Base-by-base conservation (phyloP, 2,888 invertebrate species). In the Oscheius onirici region DNA sequence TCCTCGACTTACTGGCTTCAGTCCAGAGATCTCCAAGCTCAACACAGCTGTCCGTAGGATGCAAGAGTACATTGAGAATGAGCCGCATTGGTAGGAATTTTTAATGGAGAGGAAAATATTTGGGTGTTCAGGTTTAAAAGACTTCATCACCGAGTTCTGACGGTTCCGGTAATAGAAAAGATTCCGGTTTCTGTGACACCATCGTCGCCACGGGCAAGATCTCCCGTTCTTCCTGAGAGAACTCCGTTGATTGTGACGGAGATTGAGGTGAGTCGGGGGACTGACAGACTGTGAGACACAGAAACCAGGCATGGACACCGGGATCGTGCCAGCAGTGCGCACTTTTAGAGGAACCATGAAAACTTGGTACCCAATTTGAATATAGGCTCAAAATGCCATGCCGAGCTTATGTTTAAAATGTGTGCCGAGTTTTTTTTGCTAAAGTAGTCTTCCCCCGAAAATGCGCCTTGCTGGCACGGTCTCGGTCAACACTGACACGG, bases 41-140 rank as follows among this genome's bases (percentile, higher is more conserved):
- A 75, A 80, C 44, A 70, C 75, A 8, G 80, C 84, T 28, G 75
- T 85, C 20, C 72, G 70, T 1, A 69, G 77, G 17, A 82, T 83
- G 78, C 51, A 69, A 10, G 57, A 74, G 26, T 74, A 72, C 51
- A 73, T 77, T 10, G 73, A 74, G 44, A 70, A 57, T n/a, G 80
- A 85, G 17, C 83, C 85, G 0, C 55, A 77, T 15, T 80, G 80
- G 79, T 86, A 15, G 43, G 71, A 43, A 43, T 43, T 43, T 11
- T 43, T 43, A 43, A 20, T 17, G 20, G 3, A 3, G n/a, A n/a
- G n/a, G 13, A 46, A 55, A 22, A 52, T 52, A 11, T 52, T 11
- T 3, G 17, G 17, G 17, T 58, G 3, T 66, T 34, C 60, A 76
- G 83, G 83, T 79, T 83, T 65, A 74, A 72, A 55, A 66, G 63